Base-by-base conservation (phyloP, 2,888 invertebrate genomes). In the Rotaria socialis region DNA sequence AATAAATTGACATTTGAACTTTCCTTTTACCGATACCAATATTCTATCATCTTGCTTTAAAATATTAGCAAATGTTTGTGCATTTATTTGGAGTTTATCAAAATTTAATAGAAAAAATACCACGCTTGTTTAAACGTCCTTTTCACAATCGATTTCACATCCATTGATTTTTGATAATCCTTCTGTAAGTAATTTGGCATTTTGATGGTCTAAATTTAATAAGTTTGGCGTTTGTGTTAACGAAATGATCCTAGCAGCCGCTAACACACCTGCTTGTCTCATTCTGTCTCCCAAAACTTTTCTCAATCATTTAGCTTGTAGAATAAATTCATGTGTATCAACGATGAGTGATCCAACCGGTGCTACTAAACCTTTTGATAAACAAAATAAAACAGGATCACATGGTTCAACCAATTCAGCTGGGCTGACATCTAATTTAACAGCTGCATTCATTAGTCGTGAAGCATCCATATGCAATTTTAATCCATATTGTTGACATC, bases 201-300 rank as follows among this genome's bases (percentile, higher is more conserved):
- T 88, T 19, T 88, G 92, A 90, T 97, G 96, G 91, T 97, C 97
- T 0, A 93, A 92, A 6, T 90, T 91, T 55, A 97, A 92, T 75
- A 93, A 92, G 0, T 94, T 94, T 11, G 94, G 93, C 89, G 94
- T 94, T 58, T 91, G 89, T 88, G 94, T 94, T n/a, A 98, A 90
- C 0, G 95, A 95, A 50, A 95, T 94, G 7, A 95, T 89, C 0
- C 96, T 96, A 1, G 96, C 95, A 0, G 96, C 96, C 0, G 96
- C 97, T 85, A 98, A 90, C 84, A 97, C 93, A 11, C 98, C 98
- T 75, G 93, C 94, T 92, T 98, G 97, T 86, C 97, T 93, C 96
- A 96, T 95, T 2, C 95, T 96, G 55, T 97, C 97, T 43, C 98
- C 97, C 84, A 98, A 91, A 84, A 94, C 95, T 92, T 97, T 97